A percentile compares a stretch with the other conserved stretches of the same genome.
Evolutionary conservation across 1,140 invertebrate species (phyloP).

Genomic region (Apis dorsata): DNA sequence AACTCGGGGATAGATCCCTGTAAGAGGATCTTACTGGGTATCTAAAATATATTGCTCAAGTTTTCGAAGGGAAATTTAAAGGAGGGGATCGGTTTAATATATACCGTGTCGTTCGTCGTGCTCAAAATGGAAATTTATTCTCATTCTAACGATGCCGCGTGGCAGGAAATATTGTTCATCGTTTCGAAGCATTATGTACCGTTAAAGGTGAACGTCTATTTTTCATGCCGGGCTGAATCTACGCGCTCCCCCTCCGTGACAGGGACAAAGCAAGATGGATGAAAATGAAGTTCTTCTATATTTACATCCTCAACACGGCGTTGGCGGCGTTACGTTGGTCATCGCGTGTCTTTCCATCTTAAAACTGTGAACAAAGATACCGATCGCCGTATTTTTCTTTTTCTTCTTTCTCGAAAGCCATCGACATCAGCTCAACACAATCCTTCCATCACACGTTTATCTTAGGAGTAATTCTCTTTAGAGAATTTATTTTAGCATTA

Average conservation of each 20-base stretch:
- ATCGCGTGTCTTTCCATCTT: not conserved
- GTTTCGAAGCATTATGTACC: conserved; percentile 40
- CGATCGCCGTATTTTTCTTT: not conserved
- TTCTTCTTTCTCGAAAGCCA: not conserved
- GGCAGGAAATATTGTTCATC: conserved; percentile 44
- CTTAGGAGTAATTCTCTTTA: too few relatives aligned
- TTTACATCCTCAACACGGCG: conserved; percentile 27
- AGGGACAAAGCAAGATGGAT: conserved; percentile 50
- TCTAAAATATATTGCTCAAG: not conserved
- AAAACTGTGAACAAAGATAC: not conserved
- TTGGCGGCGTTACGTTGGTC: conserved; percentile 17
- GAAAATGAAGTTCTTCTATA: conserved; percentile 53
- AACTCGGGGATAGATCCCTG: not conserved
- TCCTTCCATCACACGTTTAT: not conserved
- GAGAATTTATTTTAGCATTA: not conserved
- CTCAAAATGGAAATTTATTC: conserved; percentile 57
- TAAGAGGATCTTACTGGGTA: not conserved
- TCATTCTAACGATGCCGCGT: conserved; percentile 27
- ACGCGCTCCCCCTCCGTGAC: conserved; percentile 2
- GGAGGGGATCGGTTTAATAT: conserved; percentile 22
- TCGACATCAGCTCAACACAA: too few relatives aligned
- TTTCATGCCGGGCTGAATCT: conserved; percentile 49
- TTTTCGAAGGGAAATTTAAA: not conserved
- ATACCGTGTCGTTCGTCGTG: conserved; percentile 29
- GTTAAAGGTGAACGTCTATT: conserved; percentile 49